A percentile compares a stretch with the other conserved stretches of the same genome.
Evolutionary conservation across 2,888 invertebrate species (phyloP).

Genomic region (Drosophila heteroneura): DNA sequence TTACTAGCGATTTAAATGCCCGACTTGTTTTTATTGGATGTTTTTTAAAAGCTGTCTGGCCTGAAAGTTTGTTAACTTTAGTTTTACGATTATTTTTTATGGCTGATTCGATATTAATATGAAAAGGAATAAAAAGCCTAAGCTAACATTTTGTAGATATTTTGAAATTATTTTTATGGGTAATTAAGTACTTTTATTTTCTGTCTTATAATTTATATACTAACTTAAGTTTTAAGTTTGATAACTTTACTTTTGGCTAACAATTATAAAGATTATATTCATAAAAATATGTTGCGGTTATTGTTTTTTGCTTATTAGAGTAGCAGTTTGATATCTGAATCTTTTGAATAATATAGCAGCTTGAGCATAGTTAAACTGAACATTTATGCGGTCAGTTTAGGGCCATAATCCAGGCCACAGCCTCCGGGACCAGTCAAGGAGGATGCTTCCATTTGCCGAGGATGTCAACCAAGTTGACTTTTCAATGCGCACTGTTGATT

Average conservation of each 20-base stretch:
- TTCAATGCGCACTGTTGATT: conserved; percentile 72
- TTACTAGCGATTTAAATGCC: conserved; percentile 1
- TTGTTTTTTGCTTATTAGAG: too few species aligned
- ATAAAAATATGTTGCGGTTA: background rate
- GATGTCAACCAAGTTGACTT: conserved; percentile 64
- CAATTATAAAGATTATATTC: background rate
- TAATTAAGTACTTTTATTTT: background rate
- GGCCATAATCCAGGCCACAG: conserved; percentile 1
- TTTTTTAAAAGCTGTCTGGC: background rate
- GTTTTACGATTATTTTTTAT: background rate
- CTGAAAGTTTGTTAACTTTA: background rate
- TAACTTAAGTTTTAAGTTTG: background rate
- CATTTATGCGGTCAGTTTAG: conserved; percentile 21
- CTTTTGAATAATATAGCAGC: background rate
- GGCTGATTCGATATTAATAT: background rate
- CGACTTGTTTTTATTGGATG: background rate
- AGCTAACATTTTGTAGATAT: background rate
- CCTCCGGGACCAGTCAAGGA: background rate
- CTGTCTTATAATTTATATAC: background rate
- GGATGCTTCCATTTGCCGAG: conserved; percentile 18
- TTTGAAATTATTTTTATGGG: background rate
- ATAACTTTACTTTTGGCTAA: background rate
- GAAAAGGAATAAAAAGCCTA: background rate
- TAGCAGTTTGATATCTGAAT: background rate
- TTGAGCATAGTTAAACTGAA: conserved; percentile 3